These are phyloP conservation scores for Papilio protenor DNA, from an alignment of 2,888 invertebrate genomes.

Conservation along the genomic window DNA sequence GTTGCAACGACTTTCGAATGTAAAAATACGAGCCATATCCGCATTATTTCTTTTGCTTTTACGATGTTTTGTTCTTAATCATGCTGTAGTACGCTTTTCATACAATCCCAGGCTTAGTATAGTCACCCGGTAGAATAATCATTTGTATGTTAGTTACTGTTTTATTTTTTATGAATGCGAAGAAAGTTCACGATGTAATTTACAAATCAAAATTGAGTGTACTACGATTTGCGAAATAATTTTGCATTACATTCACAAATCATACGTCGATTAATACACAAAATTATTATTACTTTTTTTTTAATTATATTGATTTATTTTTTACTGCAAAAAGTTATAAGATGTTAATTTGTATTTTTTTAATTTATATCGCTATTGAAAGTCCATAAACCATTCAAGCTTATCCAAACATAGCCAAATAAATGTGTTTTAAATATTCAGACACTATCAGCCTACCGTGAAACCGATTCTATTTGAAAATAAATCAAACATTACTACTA, in stretches of 20 bases:
- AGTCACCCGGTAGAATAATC: constrained; percentile 3
- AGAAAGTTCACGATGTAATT: not conserved
- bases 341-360: not conserved
- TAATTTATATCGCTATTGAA: not conserved
- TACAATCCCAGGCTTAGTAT: constrained; percentile 19
- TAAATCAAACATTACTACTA: constrained; percentile 10
- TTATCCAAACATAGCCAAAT: constrained; percentile 28
- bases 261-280: no score
- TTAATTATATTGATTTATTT: not conserved
- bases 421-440: constrained; percentile 36
- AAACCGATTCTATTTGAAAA: constrained; percentile 21
- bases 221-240: not conserved
- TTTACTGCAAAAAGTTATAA: not conserved
- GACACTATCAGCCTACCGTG: constrained; percentile 13
- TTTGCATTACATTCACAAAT: not conserved
- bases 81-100: constrained; percentile 26
- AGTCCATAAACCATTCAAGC: not conserved
- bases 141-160: not conserved
- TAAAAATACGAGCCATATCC: constrained; percentile 17
- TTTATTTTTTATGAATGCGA: constrained; percentile 8
- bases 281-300: not conserved
- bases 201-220: not conserved
- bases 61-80: constrained; percentile 29
- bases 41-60: constrained; percentile 33
- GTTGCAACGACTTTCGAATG: constrained; percentile 10